phyloP scores from a whole-genome alignment of 1,140 invertebrate species.

The Parasteatoda tepidariorum region DNA sequence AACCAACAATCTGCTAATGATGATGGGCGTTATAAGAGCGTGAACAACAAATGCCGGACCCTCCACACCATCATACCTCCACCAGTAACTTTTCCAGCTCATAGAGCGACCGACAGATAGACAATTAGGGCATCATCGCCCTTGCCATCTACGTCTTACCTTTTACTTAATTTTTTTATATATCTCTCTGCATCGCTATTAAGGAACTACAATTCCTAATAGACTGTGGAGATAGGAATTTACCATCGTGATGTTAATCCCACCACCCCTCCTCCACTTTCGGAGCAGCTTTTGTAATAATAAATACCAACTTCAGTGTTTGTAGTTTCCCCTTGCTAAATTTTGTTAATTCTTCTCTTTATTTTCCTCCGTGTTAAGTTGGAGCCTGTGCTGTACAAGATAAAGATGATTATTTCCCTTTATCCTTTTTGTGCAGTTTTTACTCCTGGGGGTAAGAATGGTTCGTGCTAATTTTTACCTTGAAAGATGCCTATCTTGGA shows the following conservation, averaged over 20 bases:
- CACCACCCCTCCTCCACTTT: background rate
- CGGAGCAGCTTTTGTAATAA: slow-evolving; percentile 41
- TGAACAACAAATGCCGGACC: slow-evolving; percentile 48
- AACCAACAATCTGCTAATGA: slow-evolving; percentile 57
- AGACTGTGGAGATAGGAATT: slow-evolving; percentile 41
- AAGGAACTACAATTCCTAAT: slow-evolving; percentile 57
- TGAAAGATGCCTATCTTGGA: slow-evolving; percentile 12
- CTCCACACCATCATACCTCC: background rate
- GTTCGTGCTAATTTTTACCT: slow-evolving; percentile 40
- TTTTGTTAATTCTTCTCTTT: slow-evolving; percentile 48
- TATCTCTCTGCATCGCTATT: slow-evolving; percentile 48
- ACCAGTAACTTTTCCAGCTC: slow-evolving; percentile 2
- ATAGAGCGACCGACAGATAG: slow-evolving; percentile 27
- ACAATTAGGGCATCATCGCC: slow-evolving; percentile 58
- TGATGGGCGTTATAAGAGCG: slow-evolving; percentile 32
- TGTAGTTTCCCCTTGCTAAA: background rate
- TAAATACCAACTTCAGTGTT: slow-evolving; percentile 40
- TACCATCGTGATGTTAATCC: slow-evolving; percentile 34
- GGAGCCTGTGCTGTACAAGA: slow-evolving; percentile 1
- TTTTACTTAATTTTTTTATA: slow-evolving; percentile 41
- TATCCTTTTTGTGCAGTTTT: background rate
- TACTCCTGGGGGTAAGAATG: background rate
- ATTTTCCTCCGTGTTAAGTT: slow-evolving; percentile 39
- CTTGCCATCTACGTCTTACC: slow-evolving; percentile 44
- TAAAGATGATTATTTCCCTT: slow-evolving; percentile 22